Evolutionary conservation across 2,888 invertebrate species (phyloP).

Genomic region (Ecdyonurus torrentis): DNA sequence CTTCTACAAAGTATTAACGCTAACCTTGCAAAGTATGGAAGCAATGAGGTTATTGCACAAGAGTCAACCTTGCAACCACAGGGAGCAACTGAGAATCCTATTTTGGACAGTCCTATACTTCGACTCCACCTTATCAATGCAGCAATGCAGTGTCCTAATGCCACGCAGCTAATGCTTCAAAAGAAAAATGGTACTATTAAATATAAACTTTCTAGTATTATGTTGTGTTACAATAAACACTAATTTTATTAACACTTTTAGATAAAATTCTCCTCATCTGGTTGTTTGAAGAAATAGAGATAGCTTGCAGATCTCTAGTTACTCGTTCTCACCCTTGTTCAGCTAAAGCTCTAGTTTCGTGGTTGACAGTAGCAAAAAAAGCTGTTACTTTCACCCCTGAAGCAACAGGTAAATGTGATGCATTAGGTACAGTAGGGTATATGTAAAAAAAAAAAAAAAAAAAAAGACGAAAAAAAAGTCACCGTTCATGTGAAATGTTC

Average conservation of each 20-base stretch:
- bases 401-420: too few relatives aligned
- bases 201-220: not conserved
- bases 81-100: not conserved
- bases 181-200: not conserved
- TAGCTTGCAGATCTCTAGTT: not conserved
- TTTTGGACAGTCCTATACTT: not conserved
- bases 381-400: not conserved
- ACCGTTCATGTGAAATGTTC: too few relatives aligned
- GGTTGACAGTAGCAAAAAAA: not conserved
- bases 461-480: too few relatives aligned
- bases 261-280: not conserved
- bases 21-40: not conserved
- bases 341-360: not conserved
- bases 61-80: not conserved
- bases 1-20: not conserved
- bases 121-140: not conserved
- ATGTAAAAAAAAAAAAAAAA: too few relatives aligned
- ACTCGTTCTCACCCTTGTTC: not conserved
- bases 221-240: too few relatives aligned
- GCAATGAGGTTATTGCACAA: not conserved
- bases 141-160: not conserved
- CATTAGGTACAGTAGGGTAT: too few relatives aligned
- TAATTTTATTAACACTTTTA: too few relatives aligned
- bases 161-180: not conserved
- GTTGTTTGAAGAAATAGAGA: not conserved